A percentile compares a stretch with the other conserved stretches of the same genome.
Conservation (phyloP, 2,888 invertebrate genomes). For the Campopleginae sp. region DNA sequence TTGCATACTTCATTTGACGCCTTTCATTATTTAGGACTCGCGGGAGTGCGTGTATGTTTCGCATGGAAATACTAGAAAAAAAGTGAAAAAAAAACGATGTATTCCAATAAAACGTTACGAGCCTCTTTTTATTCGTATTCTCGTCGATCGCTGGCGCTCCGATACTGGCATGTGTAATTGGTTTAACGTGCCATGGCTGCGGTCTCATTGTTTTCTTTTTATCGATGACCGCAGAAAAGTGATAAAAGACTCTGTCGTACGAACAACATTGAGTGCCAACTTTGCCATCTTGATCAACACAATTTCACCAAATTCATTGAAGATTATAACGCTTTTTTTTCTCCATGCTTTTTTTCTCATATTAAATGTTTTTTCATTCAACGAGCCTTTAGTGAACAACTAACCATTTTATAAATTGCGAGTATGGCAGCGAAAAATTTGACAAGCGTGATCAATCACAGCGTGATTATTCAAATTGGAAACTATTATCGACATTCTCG, state of each 20-base stretch:
- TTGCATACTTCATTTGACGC: constrained; percentile 20
- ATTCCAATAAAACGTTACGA: constrained; percentile 4
- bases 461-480: constrained; percentile 3
- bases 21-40: constrained; percentile 15
- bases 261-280: background rate
- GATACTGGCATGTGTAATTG: constrained; percentile 20
- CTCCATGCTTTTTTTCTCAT: background rate
- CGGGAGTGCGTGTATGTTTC: background rate
- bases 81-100: constrained; percentile 14
- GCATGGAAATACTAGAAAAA: background rate
- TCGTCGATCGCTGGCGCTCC: constrained; percentile 8
- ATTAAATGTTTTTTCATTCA: background rate
- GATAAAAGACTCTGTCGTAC: background rate
- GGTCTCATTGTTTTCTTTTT: constrained; percentile 10
- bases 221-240: background rate
- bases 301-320: background rate
- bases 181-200: background rate
- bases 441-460: constrained; percentile 10
- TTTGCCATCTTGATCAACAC: background rate
- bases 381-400: background rate
- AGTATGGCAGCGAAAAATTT: background rate
- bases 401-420: too few species aligned
- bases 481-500: constrained; percentile 33
- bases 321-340: background rate
- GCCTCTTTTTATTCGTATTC: constrained; percentile 3